These are phyloP conservation scores for Sorex maritimensis DNA, from an alignment of 2,797 vertebrate genomes.

Conservation along the genomic window DNA sequence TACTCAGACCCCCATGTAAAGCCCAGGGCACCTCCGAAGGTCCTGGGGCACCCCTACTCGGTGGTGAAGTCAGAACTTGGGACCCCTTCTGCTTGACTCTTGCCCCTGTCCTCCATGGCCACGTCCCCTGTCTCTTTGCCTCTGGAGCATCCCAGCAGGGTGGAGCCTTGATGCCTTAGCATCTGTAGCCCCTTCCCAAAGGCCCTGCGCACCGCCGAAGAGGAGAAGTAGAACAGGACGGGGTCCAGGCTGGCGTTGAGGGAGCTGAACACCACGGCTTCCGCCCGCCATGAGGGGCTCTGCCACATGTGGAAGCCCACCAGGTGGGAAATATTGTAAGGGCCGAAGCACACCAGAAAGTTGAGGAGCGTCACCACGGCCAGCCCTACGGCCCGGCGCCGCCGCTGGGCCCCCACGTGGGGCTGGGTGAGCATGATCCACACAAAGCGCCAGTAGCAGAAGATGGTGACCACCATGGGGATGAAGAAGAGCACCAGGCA, in stretches of 20 bases:
- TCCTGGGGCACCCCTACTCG: slow-evolving; percentile 38
- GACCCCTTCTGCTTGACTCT: slow-evolving; percentile 63
- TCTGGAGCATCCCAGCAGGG: slow-evolving; percentile 21
- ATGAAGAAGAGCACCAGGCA: slow-evolving; percentile 94
- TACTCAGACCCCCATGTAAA: background rate
- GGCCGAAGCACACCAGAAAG: slow-evolving; percentile 95
- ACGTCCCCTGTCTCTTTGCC: slow-evolving; percentile 12
- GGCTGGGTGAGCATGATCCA: slow-evolving; percentile 92
- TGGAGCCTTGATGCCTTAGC: slow-evolving; percentile 39
- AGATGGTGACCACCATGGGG: slow-evolving; percentile 93
- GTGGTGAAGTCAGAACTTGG: slow-evolving; percentile 74
- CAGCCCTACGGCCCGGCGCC: slow-evolving; percentile 93
- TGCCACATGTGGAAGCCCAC: slow-evolving; percentile 90
- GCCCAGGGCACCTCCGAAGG: background rate
- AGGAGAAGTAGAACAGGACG: slow-evolving; percentile 96
- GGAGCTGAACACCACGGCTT: slow-evolving; percentile 93
- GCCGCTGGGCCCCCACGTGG: slow-evolving; percentile 91
- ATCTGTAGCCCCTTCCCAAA: slow-evolving; percentile 83
- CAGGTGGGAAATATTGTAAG: slow-evolving; percentile 95
- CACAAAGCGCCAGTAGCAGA: slow-evolving; percentile 95
- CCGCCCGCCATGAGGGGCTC: slow-evolving; percentile 93
- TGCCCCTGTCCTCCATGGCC: background rate
- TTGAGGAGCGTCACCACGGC: slow-evolving; percentile 94
- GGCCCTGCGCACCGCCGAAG: slow-evolving; percentile 90
- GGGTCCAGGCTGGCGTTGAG: slow-evolving; percentile 96